Evolutionary conservation across 2,797 vertebrate genomes (phyloP).

Genomic region (Silurus aristotelis): DNA sequence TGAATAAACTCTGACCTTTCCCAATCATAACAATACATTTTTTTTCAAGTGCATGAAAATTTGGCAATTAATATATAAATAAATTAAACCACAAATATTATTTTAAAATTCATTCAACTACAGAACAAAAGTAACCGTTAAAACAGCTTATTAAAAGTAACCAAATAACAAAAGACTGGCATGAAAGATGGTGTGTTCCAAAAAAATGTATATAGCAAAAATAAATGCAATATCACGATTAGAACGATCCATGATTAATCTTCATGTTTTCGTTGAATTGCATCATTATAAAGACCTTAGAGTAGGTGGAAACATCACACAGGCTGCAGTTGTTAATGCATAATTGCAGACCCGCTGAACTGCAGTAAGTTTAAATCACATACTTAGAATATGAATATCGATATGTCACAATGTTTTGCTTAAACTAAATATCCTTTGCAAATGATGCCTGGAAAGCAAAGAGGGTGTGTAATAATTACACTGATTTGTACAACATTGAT

Average conservation of each 20-base stretch:
- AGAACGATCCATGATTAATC: background rate
- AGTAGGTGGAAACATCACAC: background rate
- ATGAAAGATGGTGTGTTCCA: background rate
- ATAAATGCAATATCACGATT: background rate
- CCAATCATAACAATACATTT: background rate
- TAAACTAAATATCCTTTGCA: conserved; percentile 4
- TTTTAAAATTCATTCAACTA: no score
- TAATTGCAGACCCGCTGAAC: conserved; percentile 24
- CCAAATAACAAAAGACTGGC: background rate
- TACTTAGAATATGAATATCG: conserved; percentile 62
- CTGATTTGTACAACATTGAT: conserved; percentile 25
- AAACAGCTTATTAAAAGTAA: background rate
- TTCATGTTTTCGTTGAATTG: background rate
- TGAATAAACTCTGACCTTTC: background rate
- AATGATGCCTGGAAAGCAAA: conserved; percentile 19
- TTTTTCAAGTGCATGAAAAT: background rate
- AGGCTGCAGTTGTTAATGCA: background rate
- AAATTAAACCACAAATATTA: background rate
- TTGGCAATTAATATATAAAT: background rate
- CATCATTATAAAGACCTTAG: background rate
- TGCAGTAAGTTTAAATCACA: conserved; percentile 70
- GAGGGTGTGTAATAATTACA: conserved; percentile 30
- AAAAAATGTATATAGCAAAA: background rate
- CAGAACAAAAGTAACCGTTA: background rate
- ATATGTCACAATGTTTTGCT: conserved; percentile 50